Percentiles rank a stretch among this genome's conserved stretches.
phyloP scores from a whole-genome alignment of 2,888 invertebrate species.

The Camptogramma bilineatum region DNA sequence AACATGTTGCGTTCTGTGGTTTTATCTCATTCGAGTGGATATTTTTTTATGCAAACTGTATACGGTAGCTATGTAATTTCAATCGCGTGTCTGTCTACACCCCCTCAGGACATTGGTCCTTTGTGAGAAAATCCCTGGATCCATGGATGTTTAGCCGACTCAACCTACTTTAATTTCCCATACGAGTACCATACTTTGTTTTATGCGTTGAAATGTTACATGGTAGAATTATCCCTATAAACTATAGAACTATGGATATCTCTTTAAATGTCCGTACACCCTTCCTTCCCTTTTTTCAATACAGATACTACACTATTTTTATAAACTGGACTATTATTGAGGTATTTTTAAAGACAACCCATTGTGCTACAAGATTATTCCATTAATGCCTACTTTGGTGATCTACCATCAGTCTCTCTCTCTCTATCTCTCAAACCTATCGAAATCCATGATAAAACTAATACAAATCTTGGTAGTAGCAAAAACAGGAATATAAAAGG shows the following conservation, averaged over 20 bases:
- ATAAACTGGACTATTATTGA: no score
- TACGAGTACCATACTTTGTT: background rate
- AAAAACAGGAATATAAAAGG: background rate
- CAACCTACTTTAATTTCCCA: background rate
- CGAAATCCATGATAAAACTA: no score
- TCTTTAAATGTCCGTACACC: no score
- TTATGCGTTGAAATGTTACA: background rate
- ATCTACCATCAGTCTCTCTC: no score
- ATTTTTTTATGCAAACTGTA: constrained; percentile 31
- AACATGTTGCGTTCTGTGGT: background rate
- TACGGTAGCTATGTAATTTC: constrained; percentile 31
- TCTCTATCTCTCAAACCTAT: no score
- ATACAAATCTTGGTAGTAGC: no score
- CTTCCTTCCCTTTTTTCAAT: no score
- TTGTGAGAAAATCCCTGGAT: constrained; percentile 22
- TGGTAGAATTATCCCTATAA: background rate
- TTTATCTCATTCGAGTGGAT: background rate
- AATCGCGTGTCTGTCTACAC: constrained; percentile 17
- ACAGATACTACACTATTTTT: no score
- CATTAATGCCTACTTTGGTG: no score
- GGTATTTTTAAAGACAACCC: no score
- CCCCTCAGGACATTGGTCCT: constrained; percentile 19
- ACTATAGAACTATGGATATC: no score
- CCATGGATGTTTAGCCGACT: constrained; percentile 8
- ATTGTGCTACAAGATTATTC: no score